Conservation (phyloP, 2,113 vertebrate genomes). For the Pygoscelis adeliae region DNA sequence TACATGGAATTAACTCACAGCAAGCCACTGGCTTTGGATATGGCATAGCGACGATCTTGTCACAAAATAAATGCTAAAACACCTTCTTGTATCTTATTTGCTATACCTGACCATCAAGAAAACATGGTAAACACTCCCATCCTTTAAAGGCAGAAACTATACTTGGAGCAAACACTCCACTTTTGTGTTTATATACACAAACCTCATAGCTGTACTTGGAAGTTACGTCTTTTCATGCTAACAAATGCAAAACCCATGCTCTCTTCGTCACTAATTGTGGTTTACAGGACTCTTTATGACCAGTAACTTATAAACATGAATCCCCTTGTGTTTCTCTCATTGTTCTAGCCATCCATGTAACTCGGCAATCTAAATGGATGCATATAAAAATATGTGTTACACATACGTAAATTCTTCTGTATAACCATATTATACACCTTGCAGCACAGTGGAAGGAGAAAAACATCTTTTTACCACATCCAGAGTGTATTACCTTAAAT, state of each 20-base stretch:
- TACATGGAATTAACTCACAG: neutral
- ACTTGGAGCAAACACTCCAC: neutral
- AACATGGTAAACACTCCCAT: neutral
- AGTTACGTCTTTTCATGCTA: neutral
- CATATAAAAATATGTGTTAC: neutral
- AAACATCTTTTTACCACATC: neutral
- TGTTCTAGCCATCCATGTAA: neutral
- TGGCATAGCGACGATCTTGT: neutral
- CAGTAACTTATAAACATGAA: neutral
- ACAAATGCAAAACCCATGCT: neutral
- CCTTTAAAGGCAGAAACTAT: neutral
- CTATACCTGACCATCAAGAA: neutral
- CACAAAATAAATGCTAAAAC: neutral
- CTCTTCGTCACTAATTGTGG: neutral
- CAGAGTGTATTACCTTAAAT: neutral
- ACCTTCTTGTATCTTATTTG: neutral
- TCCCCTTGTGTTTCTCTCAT: neutral
- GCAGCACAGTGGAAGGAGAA: neutral
- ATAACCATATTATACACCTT: neutral
- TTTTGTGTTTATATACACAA: neutral
- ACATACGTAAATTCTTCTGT: neutral
- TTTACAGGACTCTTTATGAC: neutral
- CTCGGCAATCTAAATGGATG: neutral
- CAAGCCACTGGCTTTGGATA: neutral
- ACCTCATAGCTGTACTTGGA: neutral